These are phyloP conservation scores for Trachops cirrhosus DNA, from an alignment of 2,797 vertebrate species.

Conservation along the genomic window DNA sequence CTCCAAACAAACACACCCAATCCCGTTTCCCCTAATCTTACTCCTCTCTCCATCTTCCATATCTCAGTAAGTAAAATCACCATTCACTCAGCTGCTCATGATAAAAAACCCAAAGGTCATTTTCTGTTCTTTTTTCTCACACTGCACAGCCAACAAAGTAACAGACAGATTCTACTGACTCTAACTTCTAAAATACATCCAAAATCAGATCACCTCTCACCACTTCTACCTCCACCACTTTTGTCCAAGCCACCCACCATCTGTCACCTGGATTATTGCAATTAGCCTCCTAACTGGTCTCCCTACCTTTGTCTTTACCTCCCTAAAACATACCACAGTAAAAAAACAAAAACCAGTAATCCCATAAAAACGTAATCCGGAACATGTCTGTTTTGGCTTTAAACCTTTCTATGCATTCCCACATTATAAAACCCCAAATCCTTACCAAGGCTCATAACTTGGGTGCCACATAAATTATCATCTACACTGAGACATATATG, in stretches of 20 bases:
- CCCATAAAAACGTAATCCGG: background rate
- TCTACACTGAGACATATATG: background rate
- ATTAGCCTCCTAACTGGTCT: background rate
- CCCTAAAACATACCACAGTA: background rate
- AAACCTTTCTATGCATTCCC: background rate
- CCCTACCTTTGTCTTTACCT: background rate
- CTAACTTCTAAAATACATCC: background rate
- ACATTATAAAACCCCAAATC: background rate
- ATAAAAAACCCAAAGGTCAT: background rate
- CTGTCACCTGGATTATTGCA: background rate
- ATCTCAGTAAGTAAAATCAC: background rate
- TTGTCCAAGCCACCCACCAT: background rate
- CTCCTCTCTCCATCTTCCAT: background rate
- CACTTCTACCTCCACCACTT: background rate
- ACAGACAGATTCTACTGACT: background rate
- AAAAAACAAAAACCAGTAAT: background rate
- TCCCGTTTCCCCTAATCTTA: background rate
- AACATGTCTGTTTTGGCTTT: background rate
- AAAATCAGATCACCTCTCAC: background rate
- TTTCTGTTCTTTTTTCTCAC: background rate
- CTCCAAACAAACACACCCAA: background rate
- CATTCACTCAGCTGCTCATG: background rate
- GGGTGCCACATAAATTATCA: background rate
- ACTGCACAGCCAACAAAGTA: background rate
- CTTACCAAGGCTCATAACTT: background rate